These are phyloP conservation scores for Ptilodon capucinus DNA, from an alignment of 2,888 invertebrate genomes.

Conservation along the genomic window DNA sequence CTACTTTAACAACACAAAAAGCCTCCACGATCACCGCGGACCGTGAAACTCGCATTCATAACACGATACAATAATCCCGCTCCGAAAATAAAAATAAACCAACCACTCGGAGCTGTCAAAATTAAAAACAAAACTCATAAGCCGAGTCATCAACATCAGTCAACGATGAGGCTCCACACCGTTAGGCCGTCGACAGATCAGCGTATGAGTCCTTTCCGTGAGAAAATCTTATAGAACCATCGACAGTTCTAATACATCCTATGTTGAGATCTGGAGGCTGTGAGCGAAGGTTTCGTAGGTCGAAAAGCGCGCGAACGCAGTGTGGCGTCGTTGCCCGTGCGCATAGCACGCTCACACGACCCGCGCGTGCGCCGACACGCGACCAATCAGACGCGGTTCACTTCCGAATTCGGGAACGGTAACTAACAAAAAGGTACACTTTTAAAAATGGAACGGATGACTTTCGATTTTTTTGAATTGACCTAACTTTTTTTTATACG, in stretches of 20 bases:
- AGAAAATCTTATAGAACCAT: constrained; percentile 67
- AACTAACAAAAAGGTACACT: constrained; percentile 19
- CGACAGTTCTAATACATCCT: constrained; percentile 65
- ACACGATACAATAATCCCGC: constrained; percentile 67
- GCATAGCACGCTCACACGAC: constrained; percentile 75
- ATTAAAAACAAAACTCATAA: constrained; percentile 64
- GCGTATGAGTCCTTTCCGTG: constrained; percentile 70
- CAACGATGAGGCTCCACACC: constrained; percentile 55
- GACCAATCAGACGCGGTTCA: constrained; percentile 65
- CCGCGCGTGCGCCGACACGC: constrained; percentile 61
- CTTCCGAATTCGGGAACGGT: constrained; percentile 52
- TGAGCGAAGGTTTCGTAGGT: constrained; percentile 70
- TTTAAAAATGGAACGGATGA: constrained; percentile 63
- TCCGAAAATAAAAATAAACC: constrained; percentile 44
- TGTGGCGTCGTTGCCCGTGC: constrained; percentile 77
- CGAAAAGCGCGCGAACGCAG: constrained; percentile 82
- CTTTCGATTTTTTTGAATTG: constrained; percentile 49
- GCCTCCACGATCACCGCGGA: constrained; percentile 58
- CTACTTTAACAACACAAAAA: constrained; percentile 62
- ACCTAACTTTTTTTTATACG: constrained; percentile 34
- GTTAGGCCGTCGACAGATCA: constrained; percentile 57
- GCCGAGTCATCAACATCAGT: constrained; percentile 67
- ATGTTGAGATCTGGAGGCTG: constrained; percentile 63
- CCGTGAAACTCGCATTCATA: constrained; percentile 64
- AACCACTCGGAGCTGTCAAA: constrained; percentile 57